These are phyloP conservation scores for Cirrhinus molitorella DNA, from an alignment of 2,797 vertebrate genomes.

Conservation along the genomic window DNA sequence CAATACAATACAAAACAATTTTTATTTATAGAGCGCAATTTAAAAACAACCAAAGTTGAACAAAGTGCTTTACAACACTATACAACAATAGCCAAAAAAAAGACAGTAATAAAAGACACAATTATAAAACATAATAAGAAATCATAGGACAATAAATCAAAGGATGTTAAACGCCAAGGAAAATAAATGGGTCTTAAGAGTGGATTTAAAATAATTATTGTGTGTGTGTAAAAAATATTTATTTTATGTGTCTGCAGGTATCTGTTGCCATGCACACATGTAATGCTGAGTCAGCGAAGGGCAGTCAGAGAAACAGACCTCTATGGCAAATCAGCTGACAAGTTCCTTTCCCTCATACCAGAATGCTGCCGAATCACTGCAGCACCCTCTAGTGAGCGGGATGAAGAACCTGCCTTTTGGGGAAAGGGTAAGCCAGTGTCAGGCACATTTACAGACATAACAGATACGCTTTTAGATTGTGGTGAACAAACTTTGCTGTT, in stretches of 20 bases:
- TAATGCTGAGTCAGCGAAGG: constrained; percentile 96
- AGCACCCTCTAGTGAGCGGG: constrained; percentile 72
- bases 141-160: too few species aligned
- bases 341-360: constrained; percentile 94
- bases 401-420: constrained; percentile 86
- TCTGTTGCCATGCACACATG: constrained; percentile 95
- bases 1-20: too few species aligned
- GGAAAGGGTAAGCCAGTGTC: constrained; percentile 80
- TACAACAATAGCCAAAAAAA: too few species aligned
- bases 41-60: too few species aligned
- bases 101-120: too few species aligned
- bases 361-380: constrained; percentile 86
- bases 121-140: too few species aligned
- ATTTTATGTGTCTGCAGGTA: constrained; percentile 83
- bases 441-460: background rate
- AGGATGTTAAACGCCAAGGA: too few species aligned
- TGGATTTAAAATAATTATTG: constrained; percentile 8
- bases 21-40: too few species aligned
- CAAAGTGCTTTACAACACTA: too few species aligned
- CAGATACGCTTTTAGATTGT: background rate
- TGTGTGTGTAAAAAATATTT: background rate
- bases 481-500: background rate
- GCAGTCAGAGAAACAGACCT: constrained; percentile 93
- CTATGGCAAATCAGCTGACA: constrained; percentile 91
- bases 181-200: too few species aligned